phyloP scores from a whole-genome alignment of 2,888 invertebrate genomes.

The Conistra vaccinii region DNA sequence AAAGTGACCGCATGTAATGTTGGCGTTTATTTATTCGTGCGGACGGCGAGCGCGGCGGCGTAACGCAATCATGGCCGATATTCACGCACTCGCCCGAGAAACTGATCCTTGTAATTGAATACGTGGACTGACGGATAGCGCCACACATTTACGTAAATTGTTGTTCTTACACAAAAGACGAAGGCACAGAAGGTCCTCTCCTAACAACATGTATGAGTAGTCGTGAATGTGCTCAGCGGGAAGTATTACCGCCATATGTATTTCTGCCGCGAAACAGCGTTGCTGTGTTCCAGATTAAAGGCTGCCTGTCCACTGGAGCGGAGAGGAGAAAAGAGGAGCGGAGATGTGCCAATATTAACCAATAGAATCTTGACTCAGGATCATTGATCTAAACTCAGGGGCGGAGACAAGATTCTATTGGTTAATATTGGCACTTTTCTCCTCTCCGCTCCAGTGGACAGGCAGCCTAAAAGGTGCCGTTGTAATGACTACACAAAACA shows the following conservation, averaged over 20 bases:
- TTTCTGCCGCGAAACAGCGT: too few relatives aligned
- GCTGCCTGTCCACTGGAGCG: too few relatives aligned
- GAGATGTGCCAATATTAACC: too few relatives aligned
- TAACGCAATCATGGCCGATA: conserved; percentile 45
- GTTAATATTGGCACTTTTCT: too few relatives aligned
- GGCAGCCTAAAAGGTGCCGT: too few relatives aligned
- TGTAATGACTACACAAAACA: background rate
- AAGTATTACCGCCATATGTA: background rate
- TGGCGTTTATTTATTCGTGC: conserved; percentile 20
- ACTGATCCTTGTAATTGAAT: conserved; percentile 52
- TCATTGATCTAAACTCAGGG: too few relatives aligned
- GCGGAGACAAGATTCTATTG: too few relatives aligned
- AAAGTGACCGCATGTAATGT: conserved; percentile 37
- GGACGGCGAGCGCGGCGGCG: background rate
- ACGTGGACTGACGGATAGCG: conserved; percentile 28
- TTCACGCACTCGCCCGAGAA: conserved; percentile 41
- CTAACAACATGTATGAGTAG: background rate
- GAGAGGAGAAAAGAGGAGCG: too few relatives aligned
- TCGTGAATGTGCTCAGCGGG: background rate
- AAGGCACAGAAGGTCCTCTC: conserved; percentile 1
- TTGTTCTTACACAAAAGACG: background rate
- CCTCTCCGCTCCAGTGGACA: too few relatives aligned
- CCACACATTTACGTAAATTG: conserved; percentile 17
- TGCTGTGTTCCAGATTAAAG: background rate
- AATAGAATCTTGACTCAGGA: too few relatives aligned